These are phyloP conservation scores for Geococcyx californianus DNA, from an alignment of 2,113 vertebrate species.

Conservation along the genomic window DNA sequence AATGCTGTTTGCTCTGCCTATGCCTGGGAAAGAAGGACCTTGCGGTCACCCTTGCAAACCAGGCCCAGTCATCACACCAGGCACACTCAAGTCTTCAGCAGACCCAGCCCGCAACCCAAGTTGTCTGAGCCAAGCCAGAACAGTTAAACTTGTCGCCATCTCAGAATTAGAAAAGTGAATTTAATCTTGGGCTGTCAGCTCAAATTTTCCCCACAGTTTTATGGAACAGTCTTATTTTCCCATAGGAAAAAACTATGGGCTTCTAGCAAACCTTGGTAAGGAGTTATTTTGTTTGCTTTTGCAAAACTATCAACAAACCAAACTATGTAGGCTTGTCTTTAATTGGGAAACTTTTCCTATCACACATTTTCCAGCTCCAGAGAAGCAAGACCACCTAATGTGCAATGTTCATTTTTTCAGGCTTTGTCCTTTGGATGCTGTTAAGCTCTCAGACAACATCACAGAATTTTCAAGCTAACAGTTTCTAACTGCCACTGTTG, in stretches of 20 bases:
- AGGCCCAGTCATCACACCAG: not conserved
- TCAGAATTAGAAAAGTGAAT: conserved; percentile 22
- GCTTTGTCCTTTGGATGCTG: not conserved
- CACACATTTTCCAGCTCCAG: not conserved
- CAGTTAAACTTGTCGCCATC: conserved; percentile 39
- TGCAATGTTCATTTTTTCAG: not conserved
- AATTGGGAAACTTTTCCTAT: conserved; percentile 30
- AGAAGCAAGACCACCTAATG: not conserved
- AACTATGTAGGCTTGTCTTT: conserved; percentile 30
- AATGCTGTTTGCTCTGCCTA: not conserved
- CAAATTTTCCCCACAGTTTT: conserved; percentile 40
- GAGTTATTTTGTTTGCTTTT: conserved; percentile 48
- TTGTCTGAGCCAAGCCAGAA: conserved; percentile 45
- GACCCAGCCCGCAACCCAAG: conserved; percentile 3
- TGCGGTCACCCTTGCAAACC: not conserved
- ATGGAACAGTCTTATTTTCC: conserved; percentile 22
- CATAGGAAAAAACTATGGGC: conserved; percentile 25
- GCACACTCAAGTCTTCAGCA: not conserved
- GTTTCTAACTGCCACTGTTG: not conserved
- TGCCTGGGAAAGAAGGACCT: conserved; percentile 24
- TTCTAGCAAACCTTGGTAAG: conserved; percentile 7
- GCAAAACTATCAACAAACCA: conserved; percentile 48
- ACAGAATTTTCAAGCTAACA: not conserved
- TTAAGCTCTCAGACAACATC: not conserved
- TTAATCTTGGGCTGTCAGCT: conserved; percentile 52